A percentile compares a stretch with the other conserved stretches of the same genome.
phyloP scores from a whole-genome alignment of 37 sponge, comb jelly and placozoan species.

The Amphimedon queenslandica region DNA sequence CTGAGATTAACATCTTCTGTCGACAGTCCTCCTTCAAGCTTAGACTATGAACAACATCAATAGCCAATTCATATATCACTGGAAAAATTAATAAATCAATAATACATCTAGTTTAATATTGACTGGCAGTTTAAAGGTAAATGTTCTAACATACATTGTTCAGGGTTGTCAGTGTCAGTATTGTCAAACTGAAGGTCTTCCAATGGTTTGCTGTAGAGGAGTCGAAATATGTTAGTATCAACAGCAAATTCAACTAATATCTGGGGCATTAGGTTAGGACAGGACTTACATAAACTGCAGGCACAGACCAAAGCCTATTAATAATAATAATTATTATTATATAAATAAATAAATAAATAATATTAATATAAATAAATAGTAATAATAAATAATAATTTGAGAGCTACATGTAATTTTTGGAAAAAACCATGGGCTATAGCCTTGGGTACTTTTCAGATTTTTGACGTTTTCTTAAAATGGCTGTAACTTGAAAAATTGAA shows the following conservation, averaged over 20 bases:
- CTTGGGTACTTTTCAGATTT: no score
- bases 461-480: no score
- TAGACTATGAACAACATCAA: slow-evolving; percentile 49
- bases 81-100: neutral
- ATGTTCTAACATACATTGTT: no score
- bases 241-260: neutral
- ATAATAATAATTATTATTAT: neutral
- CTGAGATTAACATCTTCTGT: slow-evolving; percentile 54
- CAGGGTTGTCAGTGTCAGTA: no score
- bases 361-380: no score
- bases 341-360: no score
- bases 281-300: neutral
- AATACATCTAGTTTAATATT: neutral
- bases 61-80: slow-evolving; percentile 53
- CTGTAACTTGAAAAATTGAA: no score
- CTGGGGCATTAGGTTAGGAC: neutral
- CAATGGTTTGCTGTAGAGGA: neutral
- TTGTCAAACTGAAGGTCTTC: no score
- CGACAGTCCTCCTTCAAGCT: slow-evolving; percentile 39
- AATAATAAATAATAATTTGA: no score
- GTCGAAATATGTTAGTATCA: neutral
- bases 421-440: no score
- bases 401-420: no score
- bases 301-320: neutral
- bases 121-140: no score